These are phyloP conservation scores for Sardinella longiceps DNA, from an alignment of 2,797 vertebrate genomes.

Conservation along the genomic window DNA sequence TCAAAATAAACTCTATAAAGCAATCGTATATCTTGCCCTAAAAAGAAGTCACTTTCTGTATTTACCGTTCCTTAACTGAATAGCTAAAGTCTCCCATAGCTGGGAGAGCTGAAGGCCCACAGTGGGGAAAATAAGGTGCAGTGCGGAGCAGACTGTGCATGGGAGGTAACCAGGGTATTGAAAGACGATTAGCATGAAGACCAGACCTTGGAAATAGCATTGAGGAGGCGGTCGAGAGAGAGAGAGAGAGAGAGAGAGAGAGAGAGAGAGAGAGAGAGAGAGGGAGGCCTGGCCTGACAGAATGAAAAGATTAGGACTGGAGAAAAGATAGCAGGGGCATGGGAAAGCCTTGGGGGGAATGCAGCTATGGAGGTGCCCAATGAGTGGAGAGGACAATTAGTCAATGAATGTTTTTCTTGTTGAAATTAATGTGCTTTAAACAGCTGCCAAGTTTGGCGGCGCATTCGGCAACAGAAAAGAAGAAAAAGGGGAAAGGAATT, in stretches of 20 bases:
- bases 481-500: slow-evolving; percentile 58
- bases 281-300: slow-evolving; percentile 63
- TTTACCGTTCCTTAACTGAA: slow-evolving; percentile 55
- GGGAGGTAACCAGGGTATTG: slow-evolving; percentile 79
- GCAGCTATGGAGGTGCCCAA: slow-evolving; percentile 65
- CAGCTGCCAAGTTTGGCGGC: slow-evolving; percentile 67
- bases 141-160: slow-evolving; percentile 64
- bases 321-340: slow-evolving; percentile 81
- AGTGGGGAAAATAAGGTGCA: slow-evolving; percentile 66
- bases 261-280: too few species aligned
- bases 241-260: too few species aligned
- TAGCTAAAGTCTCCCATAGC: slow-evolving; percentile 64
- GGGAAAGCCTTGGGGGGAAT: slow-evolving; percentile 74
- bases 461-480: slow-evolving; percentile 64
- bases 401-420: slow-evolving; percentile 65
- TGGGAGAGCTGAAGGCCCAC: slow-evolving; percentile 63
- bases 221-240: slow-evolving; percentile 64
- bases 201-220: slow-evolving; percentile 73
- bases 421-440: slow-evolving; percentile 72
- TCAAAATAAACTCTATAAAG: background rate
- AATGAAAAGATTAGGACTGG: slow-evolving; percentile 79
- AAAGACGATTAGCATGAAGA: slow-evolving; percentile 83
- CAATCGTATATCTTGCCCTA: too few species aligned
- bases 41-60: background rate
- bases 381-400: slow-evolving; percentile 70